phyloP scores from a whole-genome alignment of 2,797 vertebrate species.

The Cichlasoma orientale region DNA sequence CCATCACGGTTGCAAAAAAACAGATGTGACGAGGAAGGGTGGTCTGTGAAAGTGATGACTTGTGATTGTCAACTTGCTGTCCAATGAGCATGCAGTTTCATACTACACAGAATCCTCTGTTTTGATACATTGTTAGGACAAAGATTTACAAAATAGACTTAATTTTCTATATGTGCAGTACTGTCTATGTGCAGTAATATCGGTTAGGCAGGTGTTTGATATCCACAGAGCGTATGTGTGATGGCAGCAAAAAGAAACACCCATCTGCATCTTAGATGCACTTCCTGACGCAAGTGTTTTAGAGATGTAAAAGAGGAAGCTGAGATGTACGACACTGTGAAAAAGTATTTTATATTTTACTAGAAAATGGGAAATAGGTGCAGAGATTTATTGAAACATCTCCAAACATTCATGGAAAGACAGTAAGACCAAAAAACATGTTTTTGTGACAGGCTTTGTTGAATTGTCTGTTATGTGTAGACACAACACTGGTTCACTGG shows the following conservation, averaged over 20 bases:
- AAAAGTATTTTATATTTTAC: neutral
- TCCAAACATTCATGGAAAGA: neutral
- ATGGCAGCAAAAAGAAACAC: neutral
- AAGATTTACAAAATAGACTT: too few species aligned
- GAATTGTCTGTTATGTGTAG: neutral
- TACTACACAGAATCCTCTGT: neutral
- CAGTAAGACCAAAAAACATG: neutral
- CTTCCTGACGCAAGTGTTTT: too few species aligned
- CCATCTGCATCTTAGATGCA: neutral
- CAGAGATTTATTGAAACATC: neutral
- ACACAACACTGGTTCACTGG: neutral
- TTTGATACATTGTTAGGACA: neutral
- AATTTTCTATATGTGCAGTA: too few species aligned
- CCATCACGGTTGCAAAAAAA: neutral
- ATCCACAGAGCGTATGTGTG: neutral
- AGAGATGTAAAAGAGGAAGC: too few species aligned
- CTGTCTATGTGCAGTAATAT: neutral
- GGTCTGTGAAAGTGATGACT: neutral
- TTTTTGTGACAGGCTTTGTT: too few species aligned
- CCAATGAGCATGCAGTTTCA: neutral
- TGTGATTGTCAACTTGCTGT: neutral
- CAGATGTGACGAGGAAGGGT: neutral
- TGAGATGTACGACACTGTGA: neutral
- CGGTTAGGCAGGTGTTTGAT: neutral
- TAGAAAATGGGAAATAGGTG: neutral